A percentile compares a stretch with the other conserved stretches of the same genome.
Conservation (phyloP, 1,140 invertebrate species). For the Lepidurus packardi region DNA sequence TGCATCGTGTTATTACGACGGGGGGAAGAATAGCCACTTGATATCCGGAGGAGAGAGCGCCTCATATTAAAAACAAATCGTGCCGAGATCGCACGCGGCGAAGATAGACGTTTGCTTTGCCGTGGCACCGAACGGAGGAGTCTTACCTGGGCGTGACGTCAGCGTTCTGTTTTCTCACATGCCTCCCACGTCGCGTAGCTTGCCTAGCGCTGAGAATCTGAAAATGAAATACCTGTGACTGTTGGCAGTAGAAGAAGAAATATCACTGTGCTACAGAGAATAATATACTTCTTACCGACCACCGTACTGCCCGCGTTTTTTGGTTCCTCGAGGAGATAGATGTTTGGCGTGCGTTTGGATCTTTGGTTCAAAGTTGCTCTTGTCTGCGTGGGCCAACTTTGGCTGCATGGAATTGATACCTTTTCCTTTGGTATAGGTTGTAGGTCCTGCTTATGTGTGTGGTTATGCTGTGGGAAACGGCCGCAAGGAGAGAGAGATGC, state of each 20-base stretch:
- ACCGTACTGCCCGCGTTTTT: not conserved
- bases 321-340: not conserved
- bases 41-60: not conserved
- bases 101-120: not conserved
- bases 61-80: constrained; percentile 18
- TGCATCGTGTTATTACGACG: not conserved
- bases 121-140: not conserved
- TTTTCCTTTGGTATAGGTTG: too few relatives aligned
- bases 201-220: not conserved
- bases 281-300: not conserved
- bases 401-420: too few relatives aligned
- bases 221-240: not conserved
- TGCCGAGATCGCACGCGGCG: constrained; percentile 16
- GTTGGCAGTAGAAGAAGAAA: not conserved
- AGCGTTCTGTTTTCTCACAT: not conserved
- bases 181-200: not conserved
- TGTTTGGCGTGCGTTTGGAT: not conserved
- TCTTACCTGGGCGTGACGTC: not conserved
- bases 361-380: not conserved
- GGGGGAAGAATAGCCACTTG: not conserved
- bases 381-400: too few relatives aligned
- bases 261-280: not conserved
- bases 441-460: too few relatives aligned
- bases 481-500: too few relatives aligned
- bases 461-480: too few relatives aligned